Percentiles rank a stretch among this genome's conserved stretches.
Conservation (phyloP, 2,888 invertebrate genomes). For the Scaptomyza parva region DNA sequence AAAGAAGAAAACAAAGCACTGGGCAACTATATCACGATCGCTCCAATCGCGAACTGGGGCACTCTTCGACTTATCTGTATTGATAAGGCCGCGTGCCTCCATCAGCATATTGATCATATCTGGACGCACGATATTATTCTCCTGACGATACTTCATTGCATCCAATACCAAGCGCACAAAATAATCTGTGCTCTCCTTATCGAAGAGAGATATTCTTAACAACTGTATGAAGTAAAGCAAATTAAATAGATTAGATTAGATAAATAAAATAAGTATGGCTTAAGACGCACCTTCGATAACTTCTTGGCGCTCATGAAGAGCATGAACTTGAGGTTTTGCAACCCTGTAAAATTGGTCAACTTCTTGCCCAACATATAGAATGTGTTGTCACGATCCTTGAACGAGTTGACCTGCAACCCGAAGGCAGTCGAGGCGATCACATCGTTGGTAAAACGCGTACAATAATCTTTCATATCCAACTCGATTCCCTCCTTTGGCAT, state of each 20-base stretch:
- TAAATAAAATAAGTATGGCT: neutral
- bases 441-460: conserved; percentile 83
- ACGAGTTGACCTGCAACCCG: conserved; percentile 86
- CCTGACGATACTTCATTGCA: conserved; percentile 85
- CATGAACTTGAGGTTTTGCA: conserved; percentile 70
- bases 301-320: conserved; percentile 49
- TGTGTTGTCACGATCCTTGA: conserved; percentile 85
- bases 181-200: conserved; percentile 80
- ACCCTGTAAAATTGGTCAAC: conserved; percentile 83
- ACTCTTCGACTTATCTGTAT: conserved; percentile 65
- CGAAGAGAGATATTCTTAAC: conserved; percentile 80
- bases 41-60: conserved; percentile 74
- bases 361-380: conserved; percentile 86
- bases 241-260: neutral
- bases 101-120: conserved; percentile 87
- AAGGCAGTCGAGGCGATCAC: conserved; percentile 86
- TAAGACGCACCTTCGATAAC: conserved; percentile 51
- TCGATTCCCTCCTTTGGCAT: conserved; percentile 54
- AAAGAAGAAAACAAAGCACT: conserved; percentile 86
- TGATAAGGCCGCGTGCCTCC: conserved; percentile 85
- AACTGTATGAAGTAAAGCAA: conserved; percentile 40
- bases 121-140: conserved; percentile 85
- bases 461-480: conserved; percentile 84
- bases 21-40: conserved; percentile 87
- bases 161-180: conserved; percentile 84